Base-by-base conservation (phyloP, 2,888 invertebrate species). In the Ochropleura plecta region DNA sequence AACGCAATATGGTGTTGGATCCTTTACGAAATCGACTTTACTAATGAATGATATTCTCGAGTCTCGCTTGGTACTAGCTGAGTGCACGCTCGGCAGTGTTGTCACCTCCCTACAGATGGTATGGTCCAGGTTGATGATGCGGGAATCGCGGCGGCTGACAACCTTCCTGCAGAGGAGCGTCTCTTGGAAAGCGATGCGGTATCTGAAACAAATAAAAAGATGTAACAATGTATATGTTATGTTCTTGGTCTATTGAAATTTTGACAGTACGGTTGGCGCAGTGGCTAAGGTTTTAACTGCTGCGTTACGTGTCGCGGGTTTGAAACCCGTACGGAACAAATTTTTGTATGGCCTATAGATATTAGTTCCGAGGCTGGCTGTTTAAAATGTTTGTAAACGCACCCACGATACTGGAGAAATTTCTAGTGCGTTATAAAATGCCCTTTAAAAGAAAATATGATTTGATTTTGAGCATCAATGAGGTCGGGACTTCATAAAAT, bases 151-250 rank as follows among this genome's bases (percentile, higher is more conserved):
- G 2, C 95, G 94, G 0, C 92, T 93, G 18, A 90, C 89, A 5
- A 75, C 79, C 49, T 92, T 92, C 30, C 95, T 94, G 81, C 98
- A 97, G 77, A 98, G 97, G 79, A 98, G 94, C 0, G 98, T 98
- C 90, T 98, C 97, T 85, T 97, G 97, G 89, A 98, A 98, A 0
- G 98, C 98, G 66, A 97, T 96, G 18, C 98, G 97, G 94, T 98
- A 99, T 86, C 98, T 98, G 96, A 93, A 80, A 84, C 76, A 84
- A 83, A 63, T 14, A n/a, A n/a, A n/a, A n/a, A n/a, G n/a, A n/a
- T n/a, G n/a, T n/a, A n/a, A n/a, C n/a, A n/a, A n/a, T n/a, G n/a
- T n/a, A n/a, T n/a, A n/a, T n/a, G n/a, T 7, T 5, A n/a, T 16
- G 12, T 30, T 48, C 4, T 59, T 49, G 53, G 14, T 20, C 7